These are phyloP conservation scores for Phycodurus eques DNA, from an alignment of 2,113 vertebrate genomes.

Conservation along the genomic window DNA sequence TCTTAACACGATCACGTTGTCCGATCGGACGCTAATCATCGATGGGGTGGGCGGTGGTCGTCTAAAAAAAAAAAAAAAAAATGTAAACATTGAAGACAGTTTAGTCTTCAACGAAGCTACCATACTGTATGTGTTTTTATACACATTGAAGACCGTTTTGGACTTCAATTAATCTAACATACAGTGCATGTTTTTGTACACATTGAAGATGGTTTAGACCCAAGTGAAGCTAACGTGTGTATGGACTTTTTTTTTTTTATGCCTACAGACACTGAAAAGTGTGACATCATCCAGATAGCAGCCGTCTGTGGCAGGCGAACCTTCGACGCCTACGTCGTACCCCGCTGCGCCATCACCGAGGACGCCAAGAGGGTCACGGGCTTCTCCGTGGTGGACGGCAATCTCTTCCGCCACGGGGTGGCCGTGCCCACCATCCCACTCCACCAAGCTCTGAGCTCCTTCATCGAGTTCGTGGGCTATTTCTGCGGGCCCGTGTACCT, in stretches of 20 bases:
- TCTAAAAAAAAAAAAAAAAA: too few species aligned
- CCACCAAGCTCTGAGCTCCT: constrained; percentile 30
- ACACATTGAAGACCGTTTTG: too few species aligned
- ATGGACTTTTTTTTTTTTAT: background rate
- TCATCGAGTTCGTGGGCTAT: constrained; percentile 58
- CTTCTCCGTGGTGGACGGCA: background rate
- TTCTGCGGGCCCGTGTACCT: constrained; percentile 53
- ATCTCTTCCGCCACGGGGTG: background rate
- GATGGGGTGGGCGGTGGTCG: too few species aligned
- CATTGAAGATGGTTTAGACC: too few species aligned
- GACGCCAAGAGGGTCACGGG: constrained; percentile 52
- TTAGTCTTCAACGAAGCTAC: too few species aligned
- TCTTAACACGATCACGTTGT: too few species aligned
- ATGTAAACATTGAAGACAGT: too few species aligned
- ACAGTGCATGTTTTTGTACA: background rate
- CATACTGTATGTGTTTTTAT: too few species aligned
- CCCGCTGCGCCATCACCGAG: constrained; percentile 9
- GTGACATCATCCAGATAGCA: constrained; percentile 68
- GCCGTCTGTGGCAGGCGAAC: constrained; percentile 43
- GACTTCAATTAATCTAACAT: too few species aligned
- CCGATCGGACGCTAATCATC: too few species aligned
- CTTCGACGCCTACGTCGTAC: constrained; percentile 61
- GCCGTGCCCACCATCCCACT: constrained; percentile 32
- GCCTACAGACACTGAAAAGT: constrained; percentile 35
- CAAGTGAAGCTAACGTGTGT: background rate